phyloP scores from a whole-genome alignment of 2,797 vertebrate genomes.

The Euthynnus affinis region DNA sequence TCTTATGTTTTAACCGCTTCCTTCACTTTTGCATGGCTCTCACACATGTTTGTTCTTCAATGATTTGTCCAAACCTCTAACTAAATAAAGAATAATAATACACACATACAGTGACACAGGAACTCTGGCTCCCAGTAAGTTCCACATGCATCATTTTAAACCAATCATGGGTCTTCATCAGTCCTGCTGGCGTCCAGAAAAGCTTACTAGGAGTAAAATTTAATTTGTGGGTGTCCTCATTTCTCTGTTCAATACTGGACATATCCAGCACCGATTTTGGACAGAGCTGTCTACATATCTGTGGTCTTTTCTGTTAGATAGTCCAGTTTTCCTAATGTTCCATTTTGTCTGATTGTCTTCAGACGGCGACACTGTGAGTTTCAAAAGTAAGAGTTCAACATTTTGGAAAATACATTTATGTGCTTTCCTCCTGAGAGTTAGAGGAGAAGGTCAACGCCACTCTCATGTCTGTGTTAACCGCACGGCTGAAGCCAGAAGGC shows the following conservation, averaged over 20 bases:
- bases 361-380: background rate
- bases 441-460: background rate
- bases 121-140: background rate
- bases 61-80: background rate
- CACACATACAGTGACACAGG: background rate
- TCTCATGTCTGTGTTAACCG: background rate
- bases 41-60: background rate
- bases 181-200: background rate
- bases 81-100: background rate
- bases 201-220: background rate
- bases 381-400: background rate
- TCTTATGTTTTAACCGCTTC: background rate
- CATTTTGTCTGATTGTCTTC: conserved; percentile 10
- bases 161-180: background rate
- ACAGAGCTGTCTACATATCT: conserved; percentile 13
- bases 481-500: background rate
- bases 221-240: background rate
- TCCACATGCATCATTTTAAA: conserved; percentile 6
- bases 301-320: conserved; percentile 1
- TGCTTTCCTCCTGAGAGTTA: no score
- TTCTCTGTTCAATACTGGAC: background rate
- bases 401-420: background rate
- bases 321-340: background rate
- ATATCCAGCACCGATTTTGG: conserved; percentile 1
- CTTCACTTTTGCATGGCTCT: background rate